Percentiles rank a stretch among this genome's conserved stretches.
phyloP scores from a whole-genome alignment of 1,140 invertebrate species.

The Micrasema minimum region DNA sequence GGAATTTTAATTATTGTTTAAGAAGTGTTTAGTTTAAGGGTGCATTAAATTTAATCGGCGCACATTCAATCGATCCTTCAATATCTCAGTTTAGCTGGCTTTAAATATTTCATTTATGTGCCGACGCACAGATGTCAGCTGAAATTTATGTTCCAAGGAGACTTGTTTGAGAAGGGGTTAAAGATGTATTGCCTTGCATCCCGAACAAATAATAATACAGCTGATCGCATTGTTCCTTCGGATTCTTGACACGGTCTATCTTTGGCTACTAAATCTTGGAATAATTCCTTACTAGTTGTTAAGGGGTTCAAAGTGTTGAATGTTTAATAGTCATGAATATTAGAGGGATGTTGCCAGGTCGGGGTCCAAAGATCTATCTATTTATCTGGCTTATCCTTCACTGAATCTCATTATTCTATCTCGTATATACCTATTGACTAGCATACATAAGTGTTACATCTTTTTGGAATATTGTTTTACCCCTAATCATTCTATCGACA shows the following conservation, averaged over 20 bases:
- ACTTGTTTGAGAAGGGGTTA: constrained; percentile 34
- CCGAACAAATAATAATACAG: background rate
- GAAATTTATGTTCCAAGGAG: constrained; percentile 48
- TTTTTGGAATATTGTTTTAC: too few relatives aligned
- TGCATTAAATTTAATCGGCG: background rate
- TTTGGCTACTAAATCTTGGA: background rate
- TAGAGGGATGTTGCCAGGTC: constrained; percentile 1
- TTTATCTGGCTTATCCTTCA: too few relatives aligned
- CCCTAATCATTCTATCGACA: too few relatives aligned
- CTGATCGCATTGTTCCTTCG: constrained; percentile 23
- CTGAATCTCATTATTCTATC: too few relatives aligned
- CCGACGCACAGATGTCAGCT: constrained; percentile 52
- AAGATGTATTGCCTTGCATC: constrained; percentile 33
- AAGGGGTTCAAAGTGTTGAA: background rate
- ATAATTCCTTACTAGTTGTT: constrained; percentile 16
- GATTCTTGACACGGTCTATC: constrained; percentile 31
- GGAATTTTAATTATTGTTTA: too few relatives aligned
- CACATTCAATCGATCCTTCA: constrained; percentile 18
- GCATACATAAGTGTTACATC: too few relatives aligned
- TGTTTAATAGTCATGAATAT: constrained; percentile 27
- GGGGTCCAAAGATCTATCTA: too few relatives aligned
- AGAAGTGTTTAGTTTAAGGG: too few relatives aligned
- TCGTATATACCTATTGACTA: too few relatives aligned
- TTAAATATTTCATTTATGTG: constrained; percentile 54
- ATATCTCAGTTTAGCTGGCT: constrained; percentile 44